Conservation (phyloP, 1,140 invertebrate genomes). For the Brachystomella parvula region DNA sequence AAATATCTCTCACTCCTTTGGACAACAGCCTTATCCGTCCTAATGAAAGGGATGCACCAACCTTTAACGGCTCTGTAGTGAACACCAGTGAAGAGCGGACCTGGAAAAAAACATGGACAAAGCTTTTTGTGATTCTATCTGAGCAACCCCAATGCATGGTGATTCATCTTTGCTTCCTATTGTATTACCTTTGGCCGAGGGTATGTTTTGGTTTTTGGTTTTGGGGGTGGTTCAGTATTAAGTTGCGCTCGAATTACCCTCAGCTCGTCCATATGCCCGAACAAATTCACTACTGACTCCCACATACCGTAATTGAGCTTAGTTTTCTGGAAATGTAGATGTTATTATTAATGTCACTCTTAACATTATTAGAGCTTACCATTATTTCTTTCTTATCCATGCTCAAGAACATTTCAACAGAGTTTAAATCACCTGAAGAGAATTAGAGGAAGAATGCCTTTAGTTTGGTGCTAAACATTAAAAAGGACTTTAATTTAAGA, state of each 20-base stretch:
- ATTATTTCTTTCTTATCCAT: constrained; percentile 35
- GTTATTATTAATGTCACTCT: neutral
- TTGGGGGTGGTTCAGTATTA: constrained; percentile 56
- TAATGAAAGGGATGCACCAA: constrained; percentile 49
- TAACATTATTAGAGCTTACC: neutral
- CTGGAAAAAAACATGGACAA: neutral
- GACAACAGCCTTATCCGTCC: constrained; percentile 67
- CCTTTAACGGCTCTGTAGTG: constrained; percentile 9
- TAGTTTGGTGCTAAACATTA: neutral
- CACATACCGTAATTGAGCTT: constrained; percentile 68
- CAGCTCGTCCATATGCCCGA: constrained; percentile 57
- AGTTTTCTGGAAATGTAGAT: constrained; percentile 39
- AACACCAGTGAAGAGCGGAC: neutral
- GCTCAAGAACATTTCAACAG: constrained; percentile 63
- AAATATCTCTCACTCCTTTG: constrained; percentile 65
- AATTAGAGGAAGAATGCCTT: neutral
- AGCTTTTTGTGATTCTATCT: neutral
- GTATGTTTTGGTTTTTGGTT: constrained; percentile 44
- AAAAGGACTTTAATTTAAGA: constrained; percentile 29
- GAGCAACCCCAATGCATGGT: neutral
- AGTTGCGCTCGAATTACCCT: constrained; percentile 55
- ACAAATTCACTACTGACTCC: constrained; percentile 67
- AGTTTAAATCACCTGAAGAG: constrained; percentile 57
- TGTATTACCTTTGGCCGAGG: neutral
- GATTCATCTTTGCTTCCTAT: neutral